phyloP scores from a whole-genome alignment of 2,113 vertebrate genomes.

The Pongo abelii region DNA sequence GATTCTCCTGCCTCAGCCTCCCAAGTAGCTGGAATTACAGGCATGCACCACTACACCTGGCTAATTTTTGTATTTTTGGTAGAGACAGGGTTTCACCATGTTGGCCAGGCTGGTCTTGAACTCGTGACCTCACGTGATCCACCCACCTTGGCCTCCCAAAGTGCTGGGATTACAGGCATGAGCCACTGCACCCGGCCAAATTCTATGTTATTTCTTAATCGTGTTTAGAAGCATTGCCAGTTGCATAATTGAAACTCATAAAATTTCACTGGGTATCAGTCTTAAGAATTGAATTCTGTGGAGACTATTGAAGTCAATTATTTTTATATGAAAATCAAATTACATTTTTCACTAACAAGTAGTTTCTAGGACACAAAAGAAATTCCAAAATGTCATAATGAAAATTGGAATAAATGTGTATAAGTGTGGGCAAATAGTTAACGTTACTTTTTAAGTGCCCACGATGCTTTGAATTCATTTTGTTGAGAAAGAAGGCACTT shows the following conservation, averaged over 20 bases:
- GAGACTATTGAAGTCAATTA: neutral
- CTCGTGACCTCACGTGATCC: no score
- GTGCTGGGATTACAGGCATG: no score
- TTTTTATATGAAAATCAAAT: slow-evolving; percentile 15
- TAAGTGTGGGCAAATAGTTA: neutral
- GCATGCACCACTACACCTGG: no score
- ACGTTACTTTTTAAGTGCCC: neutral
- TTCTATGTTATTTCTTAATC: neutral
- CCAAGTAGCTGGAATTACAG: no score
- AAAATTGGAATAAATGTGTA: neutral
- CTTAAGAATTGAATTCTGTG: neutral
- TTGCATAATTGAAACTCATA: neutral
- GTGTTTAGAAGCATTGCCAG: neutral
- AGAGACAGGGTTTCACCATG: no score
- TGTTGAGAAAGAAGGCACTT: neutral
- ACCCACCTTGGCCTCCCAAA: no score
- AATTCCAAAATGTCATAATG: neutral
- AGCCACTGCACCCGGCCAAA: no score
- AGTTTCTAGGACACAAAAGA: neutral
- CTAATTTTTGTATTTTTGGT: no score
- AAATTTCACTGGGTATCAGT: neutral
- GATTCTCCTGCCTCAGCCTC: no score
- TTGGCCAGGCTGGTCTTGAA: no score
- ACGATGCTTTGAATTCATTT: neutral
- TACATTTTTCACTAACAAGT: neutral